Conservation (phyloP, 2,113 vertebrate species). For the Octodon degus region DNA sequence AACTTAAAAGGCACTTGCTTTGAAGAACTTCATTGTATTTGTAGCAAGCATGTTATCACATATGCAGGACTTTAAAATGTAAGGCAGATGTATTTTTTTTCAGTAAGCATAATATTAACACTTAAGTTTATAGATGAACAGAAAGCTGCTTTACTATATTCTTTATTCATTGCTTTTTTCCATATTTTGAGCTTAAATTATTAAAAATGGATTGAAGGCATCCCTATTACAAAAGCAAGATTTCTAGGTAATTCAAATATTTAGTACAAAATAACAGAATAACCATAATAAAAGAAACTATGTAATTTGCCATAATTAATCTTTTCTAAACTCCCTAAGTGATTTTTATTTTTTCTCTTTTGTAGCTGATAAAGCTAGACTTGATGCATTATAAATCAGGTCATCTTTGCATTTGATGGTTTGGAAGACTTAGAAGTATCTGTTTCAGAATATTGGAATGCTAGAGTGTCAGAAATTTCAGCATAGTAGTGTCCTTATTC, state of each 20-base stretch:
- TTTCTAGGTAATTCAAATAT: not conserved
- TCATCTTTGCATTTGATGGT: not conserved
- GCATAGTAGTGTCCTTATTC: not conserved
- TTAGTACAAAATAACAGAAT: not conserved
- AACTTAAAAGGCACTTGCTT: not conserved
- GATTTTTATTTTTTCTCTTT: not conserved
- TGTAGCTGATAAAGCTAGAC: not conserved
- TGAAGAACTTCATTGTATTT: not conserved
- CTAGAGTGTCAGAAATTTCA: not conserved
- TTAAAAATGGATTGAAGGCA: not conserved
- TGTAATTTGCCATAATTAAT: not conserved
- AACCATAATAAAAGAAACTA: not conserved
- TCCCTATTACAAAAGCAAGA: not conserved
- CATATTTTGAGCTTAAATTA: not conserved
- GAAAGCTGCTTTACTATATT: not conserved
- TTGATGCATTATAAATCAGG: not conserved
- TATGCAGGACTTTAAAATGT: not conserved
- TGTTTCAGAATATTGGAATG: not conserved
- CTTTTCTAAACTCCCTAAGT: not conserved
- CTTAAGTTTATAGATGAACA: not conserved
- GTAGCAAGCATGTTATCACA: not conserved
- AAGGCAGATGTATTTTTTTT: not conserved
- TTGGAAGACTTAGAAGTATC: not conserved
- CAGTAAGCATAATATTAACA: not conserved
- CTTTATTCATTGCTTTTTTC: constrained; percentile 1